Evolutionary conservation across 30 jellyfish, hydroid and myxozoan genomes (phyloP), one percentile per base, ranked within the genome.

Genomic region (Sanderia malayensis): DNA sequence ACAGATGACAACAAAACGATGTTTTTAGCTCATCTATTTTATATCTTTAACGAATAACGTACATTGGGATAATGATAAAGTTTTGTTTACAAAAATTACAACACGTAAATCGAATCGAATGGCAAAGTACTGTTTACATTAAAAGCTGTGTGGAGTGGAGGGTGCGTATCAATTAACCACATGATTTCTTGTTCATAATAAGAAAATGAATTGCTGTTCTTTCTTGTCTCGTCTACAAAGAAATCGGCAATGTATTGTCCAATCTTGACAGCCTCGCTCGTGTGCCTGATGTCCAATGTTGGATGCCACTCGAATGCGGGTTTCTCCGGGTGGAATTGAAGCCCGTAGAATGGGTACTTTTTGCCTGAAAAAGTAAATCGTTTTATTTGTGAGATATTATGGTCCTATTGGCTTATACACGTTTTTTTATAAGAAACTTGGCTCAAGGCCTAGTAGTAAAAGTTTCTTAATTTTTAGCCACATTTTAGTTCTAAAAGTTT

Each of bases 251-350:
- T 20, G 58, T 64, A 62, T 28, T 89, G 97, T 17, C 88, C 93
- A 44, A 83, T 55, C 58, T 64, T 46, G 15, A 74, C 84, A n/a
- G 97, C 95, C 11, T 76, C 81, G 6, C 72, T 30, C 15, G 88
- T 44, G 64, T 83, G 97, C 22, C 37, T 46, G 55, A 89, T 77
- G 72, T 74, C 71, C 72, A 83, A 31, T 19, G 90, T 76, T 17
- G 86, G 86, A 55, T 84, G 84, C 97, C 97, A 89, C 60, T 89
- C 97, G 73, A 61, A 89, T 58, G 84, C 82, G 19, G 82, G 82
- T 52, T 89, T 89, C 78, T 89, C 97, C 0, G 97, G 97, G 73
- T 89, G 97, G 47, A 82, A 89, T 33, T 89, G 97, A n/a, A 82
- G 79, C 1, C 97, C 97, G 58, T 89, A 89, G 74, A 89, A 89